Base-by-base conservation (phyloP, 1,140 invertebrate genomes). In the Bombyx mandarina region DNA sequence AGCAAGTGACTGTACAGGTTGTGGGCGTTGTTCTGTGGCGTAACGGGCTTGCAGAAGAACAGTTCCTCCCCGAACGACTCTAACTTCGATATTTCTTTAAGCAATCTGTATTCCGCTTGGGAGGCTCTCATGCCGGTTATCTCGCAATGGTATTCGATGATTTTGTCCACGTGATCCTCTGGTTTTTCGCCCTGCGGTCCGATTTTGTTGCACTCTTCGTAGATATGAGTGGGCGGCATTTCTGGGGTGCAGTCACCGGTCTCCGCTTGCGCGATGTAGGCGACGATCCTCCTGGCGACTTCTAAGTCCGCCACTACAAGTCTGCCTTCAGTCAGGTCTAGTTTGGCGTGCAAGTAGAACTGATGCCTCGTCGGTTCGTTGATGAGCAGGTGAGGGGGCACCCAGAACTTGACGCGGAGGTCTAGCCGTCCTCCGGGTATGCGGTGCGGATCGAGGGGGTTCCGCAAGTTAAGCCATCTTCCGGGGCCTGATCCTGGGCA, bases 401-500 rank as follows among this genome's bases (percentile, higher is more conserved):
- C 95, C 94, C 94, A 97, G 89, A 97, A 97, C 79, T 97, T 97
- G 91, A 88, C 94, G 72, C 82, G 92, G 66, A 88, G 89, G 73
- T 88, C 94, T 80, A 92, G 82, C 54, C 89, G 88, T 10, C 88
- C 83, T 54, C 88, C 88, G 77, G 78, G 94, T 89, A 84, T 83
- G 61, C 82, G 79, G 70, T 95, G 93, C 56, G 92, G 89, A 66
- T 93, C 91, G 46, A 97, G 91, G 12, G 93, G 92, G 85, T 97
- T 97, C 57, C 95, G 88, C 65, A 96, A 85, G 79, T 97, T 97
- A 48, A 96, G 82, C 96, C 95, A 97, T 22, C 95, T 85, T 56
- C 92, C 91, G 67, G 94, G 93, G 8, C 93, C 92, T 69, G 93
- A 93, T 43, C 89, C 89, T 59, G 91, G 91, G 60, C 91, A 90